Evolutionary conservation across 2,113 vertebrate species (phyloP).

Genomic region (Polyodon spathula): DNA sequence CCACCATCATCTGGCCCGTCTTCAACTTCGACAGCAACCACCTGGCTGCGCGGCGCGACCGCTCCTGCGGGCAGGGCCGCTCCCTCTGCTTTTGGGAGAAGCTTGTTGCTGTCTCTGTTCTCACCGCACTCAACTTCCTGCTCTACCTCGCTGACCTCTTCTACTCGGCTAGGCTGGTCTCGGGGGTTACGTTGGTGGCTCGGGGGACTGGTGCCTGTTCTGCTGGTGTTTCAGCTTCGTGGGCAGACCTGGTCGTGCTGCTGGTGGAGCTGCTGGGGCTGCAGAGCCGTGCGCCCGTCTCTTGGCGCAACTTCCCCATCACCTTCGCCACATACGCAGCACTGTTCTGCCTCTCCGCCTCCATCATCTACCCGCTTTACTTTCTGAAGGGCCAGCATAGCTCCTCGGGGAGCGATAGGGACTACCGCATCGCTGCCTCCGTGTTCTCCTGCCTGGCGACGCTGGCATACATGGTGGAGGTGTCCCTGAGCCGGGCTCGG

Average conservation of each 20-base stretch:
- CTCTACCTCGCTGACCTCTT: constrained; percentile 73
- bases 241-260: constrained; percentile 62
- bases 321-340: constrained; percentile 75
- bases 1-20: constrained; percentile 77
- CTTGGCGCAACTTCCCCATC: constrained; percentile 85
- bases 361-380: constrained; percentile 74
- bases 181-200: not conserved
- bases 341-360: constrained; percentile 75
- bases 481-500: constrained; percentile 68
- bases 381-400: constrained; percentile 40
- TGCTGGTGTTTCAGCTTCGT: constrained; percentile 81
- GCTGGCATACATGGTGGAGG: constrained; percentile 65
- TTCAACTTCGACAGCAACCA: constrained; percentile 65
- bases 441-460: constrained; percentile 74
- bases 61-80: accelerated
- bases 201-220: constrained; percentile 75
- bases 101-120: constrained; percentile 55
- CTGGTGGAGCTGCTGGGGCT: constrained; percentile 66
- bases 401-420: not conserved
- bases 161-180: constrained; percentile 69
- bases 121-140: constrained; percentile 71
- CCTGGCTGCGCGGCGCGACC: constrained; percentile 22
- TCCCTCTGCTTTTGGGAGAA: constrained; percentile 63
- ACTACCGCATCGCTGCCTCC: constrained; percentile 59
- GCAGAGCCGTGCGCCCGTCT: constrained; percentile 63